phyloP scores from a whole-genome alignment of 2,113 vertebrate species.

The Himantopus leucocephalus region DNA sequence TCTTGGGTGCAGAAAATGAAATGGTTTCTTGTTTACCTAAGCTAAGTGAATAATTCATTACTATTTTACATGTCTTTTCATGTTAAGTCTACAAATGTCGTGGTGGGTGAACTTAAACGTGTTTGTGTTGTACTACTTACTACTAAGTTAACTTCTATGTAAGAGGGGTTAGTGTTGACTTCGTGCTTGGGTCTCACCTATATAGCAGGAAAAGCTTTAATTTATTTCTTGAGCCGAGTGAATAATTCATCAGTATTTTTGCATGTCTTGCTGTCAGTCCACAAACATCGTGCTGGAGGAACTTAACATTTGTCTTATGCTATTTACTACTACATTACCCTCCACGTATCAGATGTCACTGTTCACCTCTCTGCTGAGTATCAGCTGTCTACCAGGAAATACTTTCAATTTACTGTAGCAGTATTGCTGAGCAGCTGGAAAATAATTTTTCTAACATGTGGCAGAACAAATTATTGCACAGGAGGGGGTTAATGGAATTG shows the following conservation, averaged over 20 bases:
- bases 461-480: slow-evolving; percentile 73
- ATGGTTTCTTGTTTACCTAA: not conserved
- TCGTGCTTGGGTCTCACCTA: not conserved
- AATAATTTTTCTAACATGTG: slow-evolving; percentile 69
- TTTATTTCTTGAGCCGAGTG: slow-evolving; percentile 14
- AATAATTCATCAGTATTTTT: slow-evolving; percentile 46
- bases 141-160: not conserved
- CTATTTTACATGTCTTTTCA: not conserved
- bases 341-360: not conserved
- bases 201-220: not conserved
- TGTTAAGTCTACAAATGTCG: not conserved
- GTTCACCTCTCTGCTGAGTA: slow-evolving; percentile 43
- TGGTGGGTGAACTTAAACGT: not conserved
- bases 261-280: not conserved
- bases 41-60: not conserved
- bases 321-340: slow-evolving; percentile 20
- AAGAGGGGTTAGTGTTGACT: not conserved
- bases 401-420: slow-evolving; percentile 29
- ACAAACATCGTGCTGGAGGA: not conserved
- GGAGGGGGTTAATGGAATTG: slow-evolving; percentile 72
- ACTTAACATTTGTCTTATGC: slow-evolving; percentile 17
- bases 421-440: slow-evolving; percentile 63
- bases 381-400: slow-evolving; percentile 42
- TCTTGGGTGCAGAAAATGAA: not conserved
- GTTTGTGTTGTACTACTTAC: not conserved